phyloP scores from a whole-genome alignment of 1,140 invertebrate species.

The Drosophila ercepeae region DNA sequence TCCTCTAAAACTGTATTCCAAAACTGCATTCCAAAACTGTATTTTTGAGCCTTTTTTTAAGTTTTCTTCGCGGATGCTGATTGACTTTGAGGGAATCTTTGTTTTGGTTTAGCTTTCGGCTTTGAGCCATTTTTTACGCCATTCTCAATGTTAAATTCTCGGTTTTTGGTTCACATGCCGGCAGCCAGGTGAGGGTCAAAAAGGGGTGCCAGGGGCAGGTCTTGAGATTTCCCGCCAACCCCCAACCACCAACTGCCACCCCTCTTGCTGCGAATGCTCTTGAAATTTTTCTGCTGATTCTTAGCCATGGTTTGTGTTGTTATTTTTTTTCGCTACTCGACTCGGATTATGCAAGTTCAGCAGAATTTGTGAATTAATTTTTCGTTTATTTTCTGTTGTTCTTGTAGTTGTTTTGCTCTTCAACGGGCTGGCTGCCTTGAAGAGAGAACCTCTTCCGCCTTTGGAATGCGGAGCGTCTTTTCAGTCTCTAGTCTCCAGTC shows the following conservation, averaged over 20 bases:
- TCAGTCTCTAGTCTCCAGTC: too few species aligned
- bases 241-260: too few species aligned
- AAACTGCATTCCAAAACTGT: too few species aligned
- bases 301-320: constrained; percentile 4
- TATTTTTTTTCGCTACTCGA: constrained; percentile 12
- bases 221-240: constrained; percentile 10
- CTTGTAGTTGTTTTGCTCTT: constrained; percentile 33
- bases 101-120: background rate
- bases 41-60: too few species aligned
- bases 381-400: constrained; percentile 17
- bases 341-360: constrained; percentile 69
- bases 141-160: constrained; percentile 42
- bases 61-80: constrained; percentile 7
- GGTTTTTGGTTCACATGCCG: constrained; percentile 37
- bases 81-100: constrained; percentile 16
- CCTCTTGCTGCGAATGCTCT: constrained; percentile 19
- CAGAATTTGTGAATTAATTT: constrained; percentile 39
- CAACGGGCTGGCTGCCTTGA: constrained; percentile 12
- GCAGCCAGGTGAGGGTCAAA: background rate
- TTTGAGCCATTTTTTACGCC: constrained; percentile 27
- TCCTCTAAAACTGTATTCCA: background rate
- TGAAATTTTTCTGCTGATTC: constrained; percentile 58
- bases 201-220: background rate
- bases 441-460: constrained; percentile 44
- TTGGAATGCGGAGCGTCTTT: constrained; percentile 58